phyloP scores from a whole-genome alignment of 1,140 invertebrate genomes.

The Lordiphosa mommai region DNA sequence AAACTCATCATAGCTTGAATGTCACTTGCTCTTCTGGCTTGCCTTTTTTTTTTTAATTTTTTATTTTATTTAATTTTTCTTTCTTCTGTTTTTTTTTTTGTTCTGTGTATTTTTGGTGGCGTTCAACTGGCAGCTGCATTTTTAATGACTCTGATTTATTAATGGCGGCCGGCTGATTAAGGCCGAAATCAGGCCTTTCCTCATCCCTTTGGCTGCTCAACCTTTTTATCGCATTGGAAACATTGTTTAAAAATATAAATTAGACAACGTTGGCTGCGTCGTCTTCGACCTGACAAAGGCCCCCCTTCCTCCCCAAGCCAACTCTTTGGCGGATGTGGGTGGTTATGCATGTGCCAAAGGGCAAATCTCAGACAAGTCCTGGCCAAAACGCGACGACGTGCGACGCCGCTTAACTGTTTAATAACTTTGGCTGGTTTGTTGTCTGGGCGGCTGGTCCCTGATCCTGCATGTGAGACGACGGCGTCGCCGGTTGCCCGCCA shows the following conservation, averaged over 20 bases:
- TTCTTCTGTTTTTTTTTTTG: slow-evolving; percentile 23
- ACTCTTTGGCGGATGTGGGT: slow-evolving; percentile 42
- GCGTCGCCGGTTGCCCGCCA: slow-evolving; percentile 22
- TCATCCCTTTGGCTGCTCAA: not conserved
- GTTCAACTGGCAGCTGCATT: slow-evolving; percentile 68
- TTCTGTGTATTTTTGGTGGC: slow-evolving; percentile 42
- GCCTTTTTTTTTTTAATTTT: slow-evolving; percentile 3
- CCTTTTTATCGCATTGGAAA: slow-evolving; percentile 14
- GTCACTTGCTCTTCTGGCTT: too few relatives aligned
- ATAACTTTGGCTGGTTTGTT: slow-evolving; percentile 60
- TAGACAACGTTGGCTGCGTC: slow-evolving; percentile 52
- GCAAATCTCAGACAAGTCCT: slow-evolving; percentile 48
- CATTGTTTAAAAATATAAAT: slow-evolving; percentile 56
- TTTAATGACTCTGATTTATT: slow-evolving; percentile 80
- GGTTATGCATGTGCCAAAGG: slow-evolving; percentile 4
- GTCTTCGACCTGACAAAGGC: slow-evolving; percentile 48
- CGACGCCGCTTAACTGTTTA: slow-evolving; percentile 74
- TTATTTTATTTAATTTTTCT: slow-evolving; percentile 2
- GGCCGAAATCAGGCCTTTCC: slow-evolving; percentile 47
- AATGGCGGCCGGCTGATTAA: slow-evolving; percentile 78
- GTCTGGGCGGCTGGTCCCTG: slow-evolving; percentile 34
- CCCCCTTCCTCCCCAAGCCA: slow-evolving; percentile 4
- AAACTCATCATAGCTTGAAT: too few relatives aligned
- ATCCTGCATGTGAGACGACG: slow-evolving; percentile 29
- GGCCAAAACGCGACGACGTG: slow-evolving; percentile 65